These are phyloP conservation scores for Brienomyrus brachyistius DNA, from an alignment of 2,113 vertebrate species.

Conservation along the genomic window DNA sequence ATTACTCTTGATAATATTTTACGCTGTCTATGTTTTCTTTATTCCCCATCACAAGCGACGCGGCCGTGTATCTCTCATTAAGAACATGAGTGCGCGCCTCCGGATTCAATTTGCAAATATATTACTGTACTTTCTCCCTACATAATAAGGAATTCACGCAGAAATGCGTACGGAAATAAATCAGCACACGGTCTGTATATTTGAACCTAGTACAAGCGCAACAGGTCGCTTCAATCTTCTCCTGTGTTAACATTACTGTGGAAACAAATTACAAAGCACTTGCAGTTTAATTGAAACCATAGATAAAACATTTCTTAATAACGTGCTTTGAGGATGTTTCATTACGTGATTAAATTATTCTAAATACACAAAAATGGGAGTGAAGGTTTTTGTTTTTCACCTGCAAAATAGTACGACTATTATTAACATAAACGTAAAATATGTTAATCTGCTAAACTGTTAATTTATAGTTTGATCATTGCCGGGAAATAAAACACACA, in stretches of 20 bases:
- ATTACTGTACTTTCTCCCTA: neutral
- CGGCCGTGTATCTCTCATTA: neutral
- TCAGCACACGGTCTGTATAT: neutral
- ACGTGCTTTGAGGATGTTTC: neutral
- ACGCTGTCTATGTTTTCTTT: neutral
- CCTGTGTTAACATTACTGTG: neutral
- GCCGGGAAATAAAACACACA: neutral
- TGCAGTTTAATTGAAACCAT: neutral
- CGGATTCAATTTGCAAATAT: neutral
- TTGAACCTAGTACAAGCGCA: neutral
- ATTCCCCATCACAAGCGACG: neutral
- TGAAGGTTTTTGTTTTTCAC: neutral
- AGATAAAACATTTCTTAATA: neutral
- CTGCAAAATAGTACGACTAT: neutral
- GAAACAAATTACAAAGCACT: neutral
- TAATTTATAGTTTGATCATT: neutral
- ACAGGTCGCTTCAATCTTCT: neutral
- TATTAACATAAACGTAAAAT: neutral
- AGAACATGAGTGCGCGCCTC: neutral
- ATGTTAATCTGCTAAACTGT: neutral
- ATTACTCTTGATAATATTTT: neutral
- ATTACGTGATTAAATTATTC: neutral
- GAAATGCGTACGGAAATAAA: neutral
- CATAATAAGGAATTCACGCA: neutral
- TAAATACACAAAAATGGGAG: neutral